phyloP scores from a whole-genome alignment of 2,888 invertebrate genomes.

The Parasteatoda lunata region DNA sequence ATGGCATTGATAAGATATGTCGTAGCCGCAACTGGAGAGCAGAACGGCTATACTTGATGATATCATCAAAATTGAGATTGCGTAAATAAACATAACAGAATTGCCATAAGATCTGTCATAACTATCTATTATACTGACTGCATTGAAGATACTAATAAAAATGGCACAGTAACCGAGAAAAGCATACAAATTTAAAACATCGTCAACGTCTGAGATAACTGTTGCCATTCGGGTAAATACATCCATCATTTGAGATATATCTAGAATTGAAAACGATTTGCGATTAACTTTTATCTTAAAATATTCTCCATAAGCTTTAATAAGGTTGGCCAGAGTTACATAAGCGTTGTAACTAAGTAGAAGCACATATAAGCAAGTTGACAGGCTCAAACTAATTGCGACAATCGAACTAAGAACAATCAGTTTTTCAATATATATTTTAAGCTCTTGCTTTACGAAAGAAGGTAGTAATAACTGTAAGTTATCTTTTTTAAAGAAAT shows the following conservation, averaged over 20 bases:
- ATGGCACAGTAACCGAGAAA: slow-evolving; percentile 22
- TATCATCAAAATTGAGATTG: slow-evolving; percentile 1
- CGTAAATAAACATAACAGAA: neutral
- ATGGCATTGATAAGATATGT: neutral
- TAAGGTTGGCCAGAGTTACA: neutral
- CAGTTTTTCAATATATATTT: too few relatives aligned
- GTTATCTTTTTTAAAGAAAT: too few relatives aligned
- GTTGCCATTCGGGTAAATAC: slow-evolving; percentile 3
- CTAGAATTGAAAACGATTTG: neutral
- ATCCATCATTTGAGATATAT: neutral
- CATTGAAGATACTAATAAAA: slow-evolving; percentile 32
- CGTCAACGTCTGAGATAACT: neutral
- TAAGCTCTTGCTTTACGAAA: too few relatives aligned
- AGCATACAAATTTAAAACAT: slow-evolving; percentile 9
- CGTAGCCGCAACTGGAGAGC: slow-evolving; percentile 14
- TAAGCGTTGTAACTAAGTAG: neutral
- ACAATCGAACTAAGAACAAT: too few relatives aligned
- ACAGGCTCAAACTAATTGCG: too few relatives aligned
- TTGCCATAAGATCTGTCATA: neutral
- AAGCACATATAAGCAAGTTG: neutral
- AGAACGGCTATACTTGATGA: neutral
- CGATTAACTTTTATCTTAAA: neutral
- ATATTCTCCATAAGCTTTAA: neutral
- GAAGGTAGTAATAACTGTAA: too few relatives aligned
- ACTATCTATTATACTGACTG: neutral